These are phyloP conservation scores for Leptobrachium leishanense DNA, from an alignment of 2,113 vertebrate species.

Conservation along the genomic window DNA sequence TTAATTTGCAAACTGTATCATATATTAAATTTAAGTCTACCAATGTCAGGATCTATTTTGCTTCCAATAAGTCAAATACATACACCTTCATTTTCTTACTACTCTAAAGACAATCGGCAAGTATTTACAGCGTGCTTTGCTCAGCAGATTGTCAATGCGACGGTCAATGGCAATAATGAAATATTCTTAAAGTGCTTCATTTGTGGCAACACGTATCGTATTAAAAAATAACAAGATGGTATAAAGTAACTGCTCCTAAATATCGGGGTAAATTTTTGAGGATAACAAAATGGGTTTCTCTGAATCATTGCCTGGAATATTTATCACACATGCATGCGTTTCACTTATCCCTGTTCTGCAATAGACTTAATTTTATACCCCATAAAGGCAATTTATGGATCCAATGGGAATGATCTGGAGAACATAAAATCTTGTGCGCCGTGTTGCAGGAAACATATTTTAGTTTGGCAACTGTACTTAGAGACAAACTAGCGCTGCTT, in stretches of 20 bases:
- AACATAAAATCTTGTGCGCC: slow-evolving; percentile 75
- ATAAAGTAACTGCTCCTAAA: slow-evolving; percentile 33
- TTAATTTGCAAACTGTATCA: neutral
- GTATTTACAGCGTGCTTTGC: neutral
- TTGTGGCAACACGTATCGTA: slow-evolving; percentile 21
- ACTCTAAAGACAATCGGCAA: slow-evolving; percentile 7
- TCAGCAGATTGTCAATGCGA: slow-evolving; percentile 4
- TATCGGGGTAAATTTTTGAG: slow-evolving; percentile 24
- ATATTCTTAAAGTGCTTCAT: slow-evolving; percentile 16
- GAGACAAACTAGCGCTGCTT: slow-evolving; percentile 69
- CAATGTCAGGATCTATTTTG: slow-evolving; percentile 1
- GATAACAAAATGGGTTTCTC: slow-evolving; percentile 60
- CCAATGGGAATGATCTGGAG: slow-evolving; percentile 80
- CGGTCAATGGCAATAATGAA: slow-evolving; percentile 9
- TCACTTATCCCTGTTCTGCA: slow-evolving; percentile 79
- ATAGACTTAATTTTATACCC: slow-evolving; percentile 84
- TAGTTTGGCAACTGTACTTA: slow-evolving; percentile 74
- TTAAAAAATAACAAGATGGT: slow-evolving; percentile 15
- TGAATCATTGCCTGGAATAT: slow-evolving; percentile 74
- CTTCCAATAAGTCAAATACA: slow-evolving; percentile 5
- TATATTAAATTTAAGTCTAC: neutral
- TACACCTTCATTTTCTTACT: neutral
- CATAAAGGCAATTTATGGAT: slow-evolving; percentile 84
- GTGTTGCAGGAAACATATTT: slow-evolving; percentile 74
- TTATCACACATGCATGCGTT: slow-evolving; percentile 78